Evolutionary conservation across 2,113 vertebrate species (phyloP).

Genomic region (Erythrocercus mccallii): DNA sequence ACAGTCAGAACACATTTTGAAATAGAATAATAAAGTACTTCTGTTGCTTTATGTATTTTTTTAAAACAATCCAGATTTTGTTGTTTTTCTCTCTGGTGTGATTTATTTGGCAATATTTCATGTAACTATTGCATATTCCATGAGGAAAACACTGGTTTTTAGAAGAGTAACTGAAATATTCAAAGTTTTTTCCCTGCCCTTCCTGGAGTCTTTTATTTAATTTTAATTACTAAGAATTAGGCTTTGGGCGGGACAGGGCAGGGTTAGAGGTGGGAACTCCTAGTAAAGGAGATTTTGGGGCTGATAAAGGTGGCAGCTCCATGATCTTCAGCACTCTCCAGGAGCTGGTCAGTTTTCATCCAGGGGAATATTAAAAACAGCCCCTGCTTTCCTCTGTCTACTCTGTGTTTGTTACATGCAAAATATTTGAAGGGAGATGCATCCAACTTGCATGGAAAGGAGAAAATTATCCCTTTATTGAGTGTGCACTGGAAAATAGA

Average conservation of each 20-base stretch:
- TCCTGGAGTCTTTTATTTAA: background rate
- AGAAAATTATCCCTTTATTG: background rate
- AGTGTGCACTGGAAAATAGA: background rate
- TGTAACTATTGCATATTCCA: fast-evolving
- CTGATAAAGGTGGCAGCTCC: background rate
- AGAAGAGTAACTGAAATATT: background rate
- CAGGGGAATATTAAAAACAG: background rate
- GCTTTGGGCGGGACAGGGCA: background rate
- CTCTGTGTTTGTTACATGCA: background rate
- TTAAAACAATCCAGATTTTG: background rate
- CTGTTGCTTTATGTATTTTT: background rate
- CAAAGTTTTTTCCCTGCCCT: background rate
- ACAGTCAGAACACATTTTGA: background rate
- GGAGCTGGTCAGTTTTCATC: background rate
- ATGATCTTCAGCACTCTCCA: background rate
- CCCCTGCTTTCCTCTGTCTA: background rate
- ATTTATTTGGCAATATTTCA: background rate
- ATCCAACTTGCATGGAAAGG: background rate
- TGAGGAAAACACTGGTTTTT: background rate
- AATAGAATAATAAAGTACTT: background rate
- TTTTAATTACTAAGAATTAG: background rate
- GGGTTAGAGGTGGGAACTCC: background rate
- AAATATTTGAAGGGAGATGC: background rate
- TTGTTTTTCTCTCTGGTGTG: background rate
- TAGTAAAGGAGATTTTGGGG: background rate